A percentile compares a stretch with the other conserved stretches of the same genome.
Conservation (phyloP, 2,888 invertebrate species). For the Spisula solida region DNA sequence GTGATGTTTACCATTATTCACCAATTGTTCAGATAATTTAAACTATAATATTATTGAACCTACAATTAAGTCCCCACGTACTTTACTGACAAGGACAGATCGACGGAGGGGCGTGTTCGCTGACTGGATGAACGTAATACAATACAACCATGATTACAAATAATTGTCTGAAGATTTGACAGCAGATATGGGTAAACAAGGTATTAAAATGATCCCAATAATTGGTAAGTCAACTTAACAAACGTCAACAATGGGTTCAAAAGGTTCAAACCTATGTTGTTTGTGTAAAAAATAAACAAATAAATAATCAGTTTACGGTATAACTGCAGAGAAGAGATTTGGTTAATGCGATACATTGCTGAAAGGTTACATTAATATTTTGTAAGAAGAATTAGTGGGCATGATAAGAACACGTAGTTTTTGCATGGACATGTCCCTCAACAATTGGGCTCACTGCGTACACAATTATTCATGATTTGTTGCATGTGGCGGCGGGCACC, state of each 20-base stretch:
- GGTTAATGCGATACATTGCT: neutral
- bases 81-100: neutral
- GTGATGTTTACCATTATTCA: too few relatives aligned
- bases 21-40: too few relatives aligned
- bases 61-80: neutral
- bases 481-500: too few relatives aligned
- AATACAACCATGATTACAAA: neutral
- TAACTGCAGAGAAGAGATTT: neutral
- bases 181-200: neutral
- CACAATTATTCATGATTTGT: too few relatives aligned
- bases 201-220: neutral
- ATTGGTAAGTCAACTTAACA: neutral
- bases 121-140: neutral
- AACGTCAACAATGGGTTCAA: conserved; percentile 14
- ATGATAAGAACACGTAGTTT: too few relatives aligned
- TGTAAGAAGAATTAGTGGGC: too few relatives aligned
- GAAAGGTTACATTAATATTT: too few relatives aligned
- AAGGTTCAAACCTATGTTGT: neutral
- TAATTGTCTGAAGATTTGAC: neutral
- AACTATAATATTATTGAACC: too few relatives aligned
- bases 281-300: neutral
- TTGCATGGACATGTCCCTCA: too few relatives aligned
- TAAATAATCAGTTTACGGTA: neutral
- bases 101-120: neutral
- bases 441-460: too few relatives aligned